Evolutionary conservation across 1,140 invertebrate species (phyloP).

Genomic region (Hypsibius dujardini): DNA sequence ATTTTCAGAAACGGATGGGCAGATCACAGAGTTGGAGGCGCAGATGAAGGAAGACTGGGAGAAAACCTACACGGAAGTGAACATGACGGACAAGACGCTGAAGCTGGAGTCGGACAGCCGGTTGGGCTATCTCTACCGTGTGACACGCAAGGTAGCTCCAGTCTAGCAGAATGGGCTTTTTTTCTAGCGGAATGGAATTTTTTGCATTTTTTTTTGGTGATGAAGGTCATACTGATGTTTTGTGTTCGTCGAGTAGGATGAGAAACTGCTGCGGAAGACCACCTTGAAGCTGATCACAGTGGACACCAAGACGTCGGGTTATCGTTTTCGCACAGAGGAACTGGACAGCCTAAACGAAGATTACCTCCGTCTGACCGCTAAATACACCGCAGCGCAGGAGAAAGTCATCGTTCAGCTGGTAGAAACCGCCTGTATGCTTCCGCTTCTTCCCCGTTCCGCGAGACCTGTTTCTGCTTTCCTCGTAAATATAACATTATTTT

Average conservation of each 20-base stretch:
- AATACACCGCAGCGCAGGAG: constrained; percentile 32
- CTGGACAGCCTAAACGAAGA: constrained; percentile 53
- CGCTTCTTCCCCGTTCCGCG: too few species aligned
- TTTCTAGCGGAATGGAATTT: too few species aligned
- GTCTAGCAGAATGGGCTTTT: constrained; percentile 19
- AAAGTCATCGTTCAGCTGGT: constrained; percentile 33
- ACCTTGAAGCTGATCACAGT: constrained; percentile 56
- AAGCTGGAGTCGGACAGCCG: constrained; percentile 68
- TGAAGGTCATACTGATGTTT: too few species aligned
- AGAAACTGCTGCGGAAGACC: constrained; percentile 57
- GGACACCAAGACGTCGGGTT: constrained; percentile 66
- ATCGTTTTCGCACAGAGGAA: constrained; percentile 60
- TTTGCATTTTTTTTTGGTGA: too few species aligned
- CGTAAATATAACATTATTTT: too few species aligned
- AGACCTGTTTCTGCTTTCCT: constrained; percentile 20
- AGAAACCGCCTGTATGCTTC: constrained; percentile 48
- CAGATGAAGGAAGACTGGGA: constrained; percentile 49
- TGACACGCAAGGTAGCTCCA: constrained; percentile 66
- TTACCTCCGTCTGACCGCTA: constrained; percentile 42
- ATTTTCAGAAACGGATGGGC: constrained; percentile 42
- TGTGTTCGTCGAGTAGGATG: too few species aligned
- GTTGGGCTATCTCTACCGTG: constrained; percentile 68
- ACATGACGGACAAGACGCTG: constrained; percentile 45
- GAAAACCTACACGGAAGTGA: constrained; percentile 50
- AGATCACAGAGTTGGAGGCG: constrained; percentile 49